Evolutionary conservation across 2,888 invertebrate species (phyloP).

Genomic region (Drosophila mercatorum): DNA sequence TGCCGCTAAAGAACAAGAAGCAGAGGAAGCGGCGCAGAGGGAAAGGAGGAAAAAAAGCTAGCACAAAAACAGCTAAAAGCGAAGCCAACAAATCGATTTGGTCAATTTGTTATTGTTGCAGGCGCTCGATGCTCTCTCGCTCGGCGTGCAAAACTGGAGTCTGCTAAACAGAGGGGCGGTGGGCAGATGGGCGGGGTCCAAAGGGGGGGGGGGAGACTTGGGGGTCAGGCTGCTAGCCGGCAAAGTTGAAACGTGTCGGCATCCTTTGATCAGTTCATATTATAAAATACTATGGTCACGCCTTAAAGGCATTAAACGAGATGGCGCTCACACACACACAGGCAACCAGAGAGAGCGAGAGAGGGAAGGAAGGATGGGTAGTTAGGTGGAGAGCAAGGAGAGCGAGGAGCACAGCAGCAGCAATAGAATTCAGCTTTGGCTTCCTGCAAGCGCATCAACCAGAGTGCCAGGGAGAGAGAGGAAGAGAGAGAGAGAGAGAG

Average conservation of each 20-base stretch:
- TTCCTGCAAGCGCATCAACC: neutral
- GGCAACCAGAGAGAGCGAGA: neutral
- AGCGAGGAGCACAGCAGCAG: neutral
- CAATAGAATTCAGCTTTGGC: conserved; percentile 7
- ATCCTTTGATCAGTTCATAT: conserved; percentile 85
- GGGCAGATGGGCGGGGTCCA: neutral
- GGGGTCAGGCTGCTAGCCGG: conserved; percentile 67
- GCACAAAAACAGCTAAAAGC: conserved; percentile 30
- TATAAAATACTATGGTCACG: conserved; percentile 85
- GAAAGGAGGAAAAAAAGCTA: conserved; percentile 21
- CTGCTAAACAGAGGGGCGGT: conserved; percentile 38
- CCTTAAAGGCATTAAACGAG: conserved; percentile 85
- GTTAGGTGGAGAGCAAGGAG: neutral
- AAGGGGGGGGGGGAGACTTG: neutral
- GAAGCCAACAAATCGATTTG: conserved; percentile 76
- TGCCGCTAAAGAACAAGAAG: conserved; percentile 59
- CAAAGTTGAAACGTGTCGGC: conserved; percentile 83
- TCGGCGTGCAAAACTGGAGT: conserved; percentile 71
- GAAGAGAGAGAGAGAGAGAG: neutral
- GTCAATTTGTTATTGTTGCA: conserved; percentile 78
- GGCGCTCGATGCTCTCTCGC: conserved; percentile 28
- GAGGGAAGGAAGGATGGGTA: neutral
- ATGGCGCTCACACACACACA: conserved; percentile 82
- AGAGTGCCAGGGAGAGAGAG: neutral
- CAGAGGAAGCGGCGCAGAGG: neutral